Percentiles rank a stretch among this genome's conserved stretches.
Conservation (phyloP, 1,140 invertebrate genomes). For the Bombus turneri region DNA sequence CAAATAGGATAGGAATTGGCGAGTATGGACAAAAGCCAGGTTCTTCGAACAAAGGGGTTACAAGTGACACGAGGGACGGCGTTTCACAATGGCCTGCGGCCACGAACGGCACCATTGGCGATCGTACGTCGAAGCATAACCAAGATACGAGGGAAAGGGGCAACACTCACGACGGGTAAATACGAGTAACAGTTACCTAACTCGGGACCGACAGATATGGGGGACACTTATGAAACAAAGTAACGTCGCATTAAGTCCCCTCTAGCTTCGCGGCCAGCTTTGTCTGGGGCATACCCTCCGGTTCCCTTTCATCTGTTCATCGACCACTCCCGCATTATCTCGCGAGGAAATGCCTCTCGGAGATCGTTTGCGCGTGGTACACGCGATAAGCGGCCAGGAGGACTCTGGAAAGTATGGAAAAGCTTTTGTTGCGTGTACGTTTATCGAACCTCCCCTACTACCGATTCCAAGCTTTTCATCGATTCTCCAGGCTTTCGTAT, state of each 20-base stretch:
- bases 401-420: background rate
- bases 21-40: background rate
- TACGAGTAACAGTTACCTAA: conserved; percentile 35
- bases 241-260: conserved; percentile 64
- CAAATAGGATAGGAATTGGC: background rate
- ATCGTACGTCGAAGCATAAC: conserved; percentile 29
- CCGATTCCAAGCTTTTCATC: background rate
- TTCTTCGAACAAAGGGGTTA: conserved; percentile 43
- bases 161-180: background rate
- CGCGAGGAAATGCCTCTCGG: conserved; percentile 16
- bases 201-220: conserved; percentile 4
- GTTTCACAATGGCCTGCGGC: conserved; percentile 5
- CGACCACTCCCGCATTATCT: conserved; percentile 33
- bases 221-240: conserved; percentile 67
- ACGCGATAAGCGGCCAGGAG: conserved; percentile 12
- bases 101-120: conserved; percentile 15
- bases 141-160: conserved; percentile 15
- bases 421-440: background rate
- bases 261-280: conserved; percentile 19
- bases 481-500: background rate
- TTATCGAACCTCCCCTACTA: background rate
- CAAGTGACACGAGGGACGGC: background rate
- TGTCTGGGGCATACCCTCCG: conserved; percentile 10
- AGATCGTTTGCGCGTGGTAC: conserved; percentile 10
- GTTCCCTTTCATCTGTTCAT: conserved; percentile 52